Percentiles rank a stretch among this genome's conserved stretches.
phyloP scores from a whole-genome alignment of 2,888 invertebrate genomes.

The Cephus runcator region DNA sequence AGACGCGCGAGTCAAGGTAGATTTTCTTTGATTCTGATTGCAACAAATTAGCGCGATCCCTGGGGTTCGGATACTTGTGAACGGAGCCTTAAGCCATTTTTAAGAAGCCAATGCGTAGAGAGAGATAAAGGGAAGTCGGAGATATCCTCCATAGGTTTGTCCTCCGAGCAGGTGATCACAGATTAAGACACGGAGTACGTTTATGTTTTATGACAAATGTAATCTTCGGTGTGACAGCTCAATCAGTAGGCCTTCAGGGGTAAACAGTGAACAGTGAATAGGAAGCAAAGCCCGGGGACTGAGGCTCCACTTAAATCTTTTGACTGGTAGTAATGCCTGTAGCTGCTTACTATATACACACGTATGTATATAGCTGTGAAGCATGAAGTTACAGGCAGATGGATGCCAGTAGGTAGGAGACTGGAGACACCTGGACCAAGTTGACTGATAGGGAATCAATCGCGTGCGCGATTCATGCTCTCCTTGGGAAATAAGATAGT shows the following conservation, averaged over 20 bases:
- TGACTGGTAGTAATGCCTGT: background rate
- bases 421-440: background rate
- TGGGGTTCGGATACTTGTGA: background rate
- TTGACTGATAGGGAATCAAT: background rate
- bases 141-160: constrained; percentile 17
- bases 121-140: constrained; percentile 5
- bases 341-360: background rate
- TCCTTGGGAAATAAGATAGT: background rate
- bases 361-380: background rate
- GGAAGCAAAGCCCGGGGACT: background rate
- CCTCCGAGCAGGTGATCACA: constrained; percentile 30
- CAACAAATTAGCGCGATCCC: background rate
- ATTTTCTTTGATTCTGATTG: background rate
- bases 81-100: constrained; percentile 8
- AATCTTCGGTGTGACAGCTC: constrained; percentile 52
- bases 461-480: background rate
- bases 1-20: background rate
- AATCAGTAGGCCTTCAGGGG: constrained; percentile 38
- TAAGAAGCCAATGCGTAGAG: background rate
- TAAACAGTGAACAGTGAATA: constrained; percentile 15
- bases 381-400: background rate
- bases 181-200: constrained; percentile 28
- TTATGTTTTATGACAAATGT: constrained; percentile 53
- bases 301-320: background rate
- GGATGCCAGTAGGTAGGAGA: background rate